phyloP scores from a whole-genome alignment of 2,888 invertebrate species.

The Acleris emargana region DNA sequence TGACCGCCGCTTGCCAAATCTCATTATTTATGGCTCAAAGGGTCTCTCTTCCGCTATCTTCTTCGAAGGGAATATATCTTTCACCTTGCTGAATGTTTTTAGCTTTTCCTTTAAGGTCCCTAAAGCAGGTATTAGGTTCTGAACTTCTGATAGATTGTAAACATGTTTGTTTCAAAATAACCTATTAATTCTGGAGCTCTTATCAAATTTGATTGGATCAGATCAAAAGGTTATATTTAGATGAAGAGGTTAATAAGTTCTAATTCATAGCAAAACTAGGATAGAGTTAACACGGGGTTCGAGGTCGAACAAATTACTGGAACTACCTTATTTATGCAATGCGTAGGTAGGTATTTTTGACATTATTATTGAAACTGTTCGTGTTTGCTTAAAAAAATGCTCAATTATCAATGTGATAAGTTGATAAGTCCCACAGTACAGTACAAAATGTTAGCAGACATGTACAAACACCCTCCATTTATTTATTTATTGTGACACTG shows the following conservation, averaged over 20 bases:
- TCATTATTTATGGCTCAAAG: slow-evolving; percentile 70
- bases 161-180: background rate
- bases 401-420: too few species aligned
- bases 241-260: slow-evolving; percentile 73
- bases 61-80: slow-evolving; percentile 49
- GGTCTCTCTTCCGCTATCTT: slow-evolving; percentile 57
- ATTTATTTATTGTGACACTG: too few species aligned
- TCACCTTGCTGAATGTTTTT: slow-evolving; percentile 42
- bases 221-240: slow-evolving; percentile 34
- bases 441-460: too few species aligned
- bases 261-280: slow-evolving; percentile 56
- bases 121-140: slow-evolving; percentile 11
- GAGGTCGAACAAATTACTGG: slow-evolving; percentile 67
- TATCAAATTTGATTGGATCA: background rate
- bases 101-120: slow-evolving; percentile 38
- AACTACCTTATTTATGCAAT: too few species aligned
- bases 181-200: too few species aligned
- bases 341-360: too few species aligned
- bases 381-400: too few species aligned
- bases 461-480: too few species aligned
- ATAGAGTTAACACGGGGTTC: slow-evolving; percentile 52
- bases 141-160: slow-evolving; percentile 44
- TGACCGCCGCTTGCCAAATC: slow-evolving; percentile 58
- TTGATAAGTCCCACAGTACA: too few species aligned
- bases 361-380: too few species aligned